Conservation (phyloP, 1,140 invertebrate genomes). For the Eriosoma lanigerum region DNA sequence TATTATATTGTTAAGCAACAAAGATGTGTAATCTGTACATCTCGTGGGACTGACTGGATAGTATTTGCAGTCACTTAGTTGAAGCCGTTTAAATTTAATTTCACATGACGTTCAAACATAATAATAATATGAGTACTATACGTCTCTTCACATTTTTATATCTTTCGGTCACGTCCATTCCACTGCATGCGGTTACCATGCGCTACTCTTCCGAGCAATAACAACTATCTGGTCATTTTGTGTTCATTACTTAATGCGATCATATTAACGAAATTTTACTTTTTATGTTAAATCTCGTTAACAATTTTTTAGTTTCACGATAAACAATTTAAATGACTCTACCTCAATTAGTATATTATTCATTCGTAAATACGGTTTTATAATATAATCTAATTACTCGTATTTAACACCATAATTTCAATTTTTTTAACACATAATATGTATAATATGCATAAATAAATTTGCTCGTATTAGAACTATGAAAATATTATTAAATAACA, state of each 20-base stretch:
- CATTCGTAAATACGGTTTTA: too few species aligned
- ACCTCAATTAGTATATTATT: too few species aligned
- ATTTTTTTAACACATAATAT: too few species aligned
- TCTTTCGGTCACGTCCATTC: conserved; percentile 15
- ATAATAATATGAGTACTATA: conserved; percentile 5
- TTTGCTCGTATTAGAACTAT: background rate
- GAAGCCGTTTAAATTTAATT: conserved; percentile 24
- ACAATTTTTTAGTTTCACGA: too few species aligned
- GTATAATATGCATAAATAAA: too few species aligned
- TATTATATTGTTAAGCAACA: background rate
- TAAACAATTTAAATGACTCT: too few species aligned
- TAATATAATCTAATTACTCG: too few species aligned
- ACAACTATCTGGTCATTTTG: background rate
- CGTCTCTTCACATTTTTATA: conserved; percentile 1
- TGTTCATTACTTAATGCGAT: background rate
- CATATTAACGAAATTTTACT: background rate
- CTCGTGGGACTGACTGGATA: conserved; percentile 2
- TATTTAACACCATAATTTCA: too few species aligned
- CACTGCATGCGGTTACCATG: background rate
- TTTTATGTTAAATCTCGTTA: background rate
- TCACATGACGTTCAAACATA: conserved; percentile 6
- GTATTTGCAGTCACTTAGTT: background rate
- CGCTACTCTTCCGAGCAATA: background rate
- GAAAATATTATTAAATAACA: background rate
- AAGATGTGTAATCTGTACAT: conserved; percentile 4